A percentile compares a stretch with the other conserved stretches of the same genome.
These are phyloP conservation scores for Aldrovandia affinis DNA, from an alignment of 2,797 vertebrate genomes.

Conservation along the genomic window DNA sequence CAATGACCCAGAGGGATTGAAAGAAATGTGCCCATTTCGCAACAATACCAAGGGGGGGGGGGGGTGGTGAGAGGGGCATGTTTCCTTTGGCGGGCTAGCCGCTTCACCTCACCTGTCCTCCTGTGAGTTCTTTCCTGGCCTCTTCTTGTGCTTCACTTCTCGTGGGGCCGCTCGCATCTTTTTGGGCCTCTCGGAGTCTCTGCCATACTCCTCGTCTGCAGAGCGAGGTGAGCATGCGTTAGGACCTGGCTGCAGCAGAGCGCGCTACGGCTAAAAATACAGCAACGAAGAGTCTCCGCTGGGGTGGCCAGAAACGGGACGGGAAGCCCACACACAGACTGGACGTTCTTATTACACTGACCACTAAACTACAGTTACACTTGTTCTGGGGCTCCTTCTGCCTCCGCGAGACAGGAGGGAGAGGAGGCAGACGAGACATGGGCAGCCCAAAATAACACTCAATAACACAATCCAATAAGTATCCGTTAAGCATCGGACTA, in stretches of 20 bases:
- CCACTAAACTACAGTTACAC: background rate
- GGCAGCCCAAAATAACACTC: background rate
- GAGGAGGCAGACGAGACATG: too few species aligned
- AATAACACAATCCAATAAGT: background rate
- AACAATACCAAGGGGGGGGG: background rate
- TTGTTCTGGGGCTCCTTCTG: background rate
- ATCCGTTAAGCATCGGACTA: background rate
- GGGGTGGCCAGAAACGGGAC: background rate
- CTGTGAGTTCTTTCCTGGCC: slow-evolving; percentile 93
- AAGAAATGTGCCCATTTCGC: background rate
- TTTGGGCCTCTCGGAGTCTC: slow-evolving; percentile 87
- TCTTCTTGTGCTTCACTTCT: slow-evolving; percentile 91
- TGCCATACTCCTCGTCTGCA: slow-evolving; percentile 92
- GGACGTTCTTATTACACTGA: background rate
- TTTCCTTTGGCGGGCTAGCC: background rate
- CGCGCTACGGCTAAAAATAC: background rate
- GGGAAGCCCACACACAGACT: background rate
- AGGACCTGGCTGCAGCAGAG: background rate
- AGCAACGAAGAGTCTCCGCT: background rate
- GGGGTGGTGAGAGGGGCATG: background rate
- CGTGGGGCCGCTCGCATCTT: slow-evolving; percentile 91
- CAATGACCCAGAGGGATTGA: background rate
- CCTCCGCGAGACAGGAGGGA: background rate
- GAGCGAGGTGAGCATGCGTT: slow-evolving; percentile 14
- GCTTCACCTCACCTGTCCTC: slow-evolving; percentile 97